Conservation (phyloP, 2,797 vertebrate genomes). For the Argyrosomus regius region DNA sequence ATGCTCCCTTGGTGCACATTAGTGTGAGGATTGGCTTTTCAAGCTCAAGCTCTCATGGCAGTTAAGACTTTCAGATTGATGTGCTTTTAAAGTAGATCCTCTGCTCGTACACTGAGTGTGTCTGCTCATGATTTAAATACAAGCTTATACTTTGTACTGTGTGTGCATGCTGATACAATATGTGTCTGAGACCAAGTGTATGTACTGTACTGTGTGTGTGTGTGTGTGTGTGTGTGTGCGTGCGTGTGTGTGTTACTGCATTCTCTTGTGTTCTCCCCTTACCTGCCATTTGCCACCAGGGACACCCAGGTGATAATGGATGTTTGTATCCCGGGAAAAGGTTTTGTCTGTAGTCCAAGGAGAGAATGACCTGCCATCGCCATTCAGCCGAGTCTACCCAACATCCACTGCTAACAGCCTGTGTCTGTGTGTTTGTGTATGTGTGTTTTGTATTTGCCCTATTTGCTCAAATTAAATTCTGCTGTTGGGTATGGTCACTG, state of each 20-base stretch:
- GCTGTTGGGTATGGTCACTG: conserved; percentile 9
- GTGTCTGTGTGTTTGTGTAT: background rate
- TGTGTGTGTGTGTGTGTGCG: conserved; percentile 15
- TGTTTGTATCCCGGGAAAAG: conserved; percentile 45
- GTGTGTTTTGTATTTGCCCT: conserved; percentile 2
- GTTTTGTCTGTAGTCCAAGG: conserved; percentile 46
- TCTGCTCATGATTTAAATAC: background rate
- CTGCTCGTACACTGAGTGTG: background rate
- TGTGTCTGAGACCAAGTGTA: background rate
- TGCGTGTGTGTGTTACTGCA: conserved; percentile 8
- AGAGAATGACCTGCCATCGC: conserved; percentile 58
- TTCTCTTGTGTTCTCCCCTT: conserved; percentile 8
- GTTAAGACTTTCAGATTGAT: background rate
- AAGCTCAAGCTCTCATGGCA: conserved; percentile 7
- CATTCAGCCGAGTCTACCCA: conserved; percentile 30
- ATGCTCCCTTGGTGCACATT: background rate
- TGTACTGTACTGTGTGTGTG: background rate
- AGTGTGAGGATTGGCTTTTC: conserved; percentile 3
- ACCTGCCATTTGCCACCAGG: conserved; percentile 35
- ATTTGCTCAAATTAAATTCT: conserved; percentile 39
- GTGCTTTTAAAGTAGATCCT: conserved; percentile 2
- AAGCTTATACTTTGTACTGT: background rate
- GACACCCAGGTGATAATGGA: conserved; percentile 58
- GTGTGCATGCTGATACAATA: background rate
- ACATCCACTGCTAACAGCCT: conserved; percentile 21